Base-by-base conservation (phyloP, 2,797 vertebrate species). In the Pitangus sulphuratus region DNA sequence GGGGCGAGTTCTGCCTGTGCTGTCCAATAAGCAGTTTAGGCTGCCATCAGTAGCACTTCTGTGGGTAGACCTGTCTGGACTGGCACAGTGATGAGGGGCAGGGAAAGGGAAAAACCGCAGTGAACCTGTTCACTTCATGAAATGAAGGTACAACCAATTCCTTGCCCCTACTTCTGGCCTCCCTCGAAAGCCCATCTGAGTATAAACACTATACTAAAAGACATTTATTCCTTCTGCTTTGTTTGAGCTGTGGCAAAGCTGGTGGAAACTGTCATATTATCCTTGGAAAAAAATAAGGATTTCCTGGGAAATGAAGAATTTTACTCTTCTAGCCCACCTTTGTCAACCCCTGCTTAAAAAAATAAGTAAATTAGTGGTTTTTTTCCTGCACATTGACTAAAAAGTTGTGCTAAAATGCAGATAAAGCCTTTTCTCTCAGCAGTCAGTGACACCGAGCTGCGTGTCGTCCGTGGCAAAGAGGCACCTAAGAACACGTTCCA, bases 281-380 rank as follows among this genome's bases (percentile, higher is more conserved):
- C 33, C 26, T 33, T 71, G 40, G 19, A 37, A 11, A 81, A 86
- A 91, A 83, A 25, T 3, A 56, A 51, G 12, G 17, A 30, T 60
- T 24, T 84, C 33, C 30, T 70, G 58, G 35, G 28, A 91, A 85
- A 87, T 33, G 31, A 15, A 60, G 37, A 76, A 56, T 60, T 79
- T 76, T 61, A 24, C 42, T 31, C 12, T 26, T 85, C 61, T 48
- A 44, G 56, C 45, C 37, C 44, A 39, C 24, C 13, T 69, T 78
- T 89, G 24, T 79, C 24, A 58, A 11, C 2, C 7, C 4, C 16
- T 42, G 16, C n/a, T 37, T 56, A 26, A 81, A 50, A 26, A 35
- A 12, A 69, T 20, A 22, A 37, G 19, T 8, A 22, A 2, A 4
- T 6, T 6, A 8, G 25, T 31, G 2, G 1, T 6, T 9, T 28